Percentiles rank a stretch among this genome's conserved stretches.
Conservation (phyloP, 2,888 invertebrate genomes). For the Dendrolimus houi region DNA sequence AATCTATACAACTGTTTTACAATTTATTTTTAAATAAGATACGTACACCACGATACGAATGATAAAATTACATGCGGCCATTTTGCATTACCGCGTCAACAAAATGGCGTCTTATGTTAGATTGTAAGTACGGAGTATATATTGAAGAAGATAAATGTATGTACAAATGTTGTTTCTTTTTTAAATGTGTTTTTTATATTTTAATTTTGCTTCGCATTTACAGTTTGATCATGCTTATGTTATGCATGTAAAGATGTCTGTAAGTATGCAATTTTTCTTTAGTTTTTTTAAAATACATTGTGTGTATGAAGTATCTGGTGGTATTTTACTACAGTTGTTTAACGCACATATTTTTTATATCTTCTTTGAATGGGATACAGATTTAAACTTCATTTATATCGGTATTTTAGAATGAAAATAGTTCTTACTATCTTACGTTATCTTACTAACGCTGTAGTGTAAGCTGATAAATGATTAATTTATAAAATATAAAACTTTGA, state of each 20-base stretch:
- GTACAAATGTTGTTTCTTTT: slow-evolving; percentile 62
- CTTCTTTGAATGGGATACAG: slow-evolving; percentile 12
- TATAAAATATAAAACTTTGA: slow-evolving; percentile 1
- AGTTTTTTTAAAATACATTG: slow-evolving; percentile 23
- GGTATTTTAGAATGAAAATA: slow-evolving; percentile 8
- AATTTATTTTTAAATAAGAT: slow-evolving; percentile 5
- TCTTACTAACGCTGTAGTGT: slow-evolving; percentile 45
- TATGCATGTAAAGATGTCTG: slow-evolving; percentile 70
- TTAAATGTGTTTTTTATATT: slow-evolving; percentile 35
- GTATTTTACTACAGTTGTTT: slow-evolving; percentile 11
- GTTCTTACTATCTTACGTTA: slow-evolving; percentile 32
- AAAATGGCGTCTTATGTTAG: slow-evolving; percentile 60
- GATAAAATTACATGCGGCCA: slow-evolving; percentile 53
- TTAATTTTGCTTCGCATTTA: slow-evolving; percentile 68
- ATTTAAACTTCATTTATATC: background rate
- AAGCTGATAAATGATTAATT: slow-evolving; percentile 31
- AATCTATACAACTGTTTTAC: background rate
- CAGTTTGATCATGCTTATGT: slow-evolving; percentile 70
- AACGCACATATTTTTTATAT: slow-evolving; percentile 5
- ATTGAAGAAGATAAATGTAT: slow-evolving; percentile 47
- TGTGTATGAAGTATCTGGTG: slow-evolving; percentile 51
- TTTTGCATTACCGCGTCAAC: slow-evolving; percentile 40
- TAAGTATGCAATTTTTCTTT: slow-evolving; percentile 67
- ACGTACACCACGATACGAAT: slow-evolving; percentile 32
- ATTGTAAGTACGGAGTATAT: slow-evolving; percentile 63